A percentile compares a stretch with the other conserved stretches of the same genome.
These are phyloP conservation scores for Gadopsis bispinosus DNA, from an alignment of 2,797 vertebrate species.

Conservation along the genomic window DNA sequence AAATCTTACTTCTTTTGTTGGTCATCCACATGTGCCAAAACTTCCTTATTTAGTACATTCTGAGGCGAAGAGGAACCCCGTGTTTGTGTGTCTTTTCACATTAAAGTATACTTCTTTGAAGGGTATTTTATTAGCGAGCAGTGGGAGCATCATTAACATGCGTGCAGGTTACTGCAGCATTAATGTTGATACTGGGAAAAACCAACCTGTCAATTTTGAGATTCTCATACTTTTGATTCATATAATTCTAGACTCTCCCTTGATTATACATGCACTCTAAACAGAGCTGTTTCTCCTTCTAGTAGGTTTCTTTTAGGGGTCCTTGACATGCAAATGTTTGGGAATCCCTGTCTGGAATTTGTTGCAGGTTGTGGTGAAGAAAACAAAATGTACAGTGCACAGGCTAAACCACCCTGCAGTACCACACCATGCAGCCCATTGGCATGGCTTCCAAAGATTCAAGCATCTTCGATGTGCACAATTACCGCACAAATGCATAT, in stretches of 20 bases:
- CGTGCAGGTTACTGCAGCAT: background rate
- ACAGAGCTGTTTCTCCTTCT: background rate
- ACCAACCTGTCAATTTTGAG: background rate
- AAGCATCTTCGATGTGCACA: background rate
- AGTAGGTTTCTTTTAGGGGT: background rate
- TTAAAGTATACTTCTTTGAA: background rate
- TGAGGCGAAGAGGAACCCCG: background rate
- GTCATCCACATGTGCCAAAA: background rate
- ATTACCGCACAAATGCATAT: slow-evolving; percentile 10
- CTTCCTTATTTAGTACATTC: background rate
- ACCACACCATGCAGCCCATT: background rate
- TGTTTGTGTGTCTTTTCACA: background rate
- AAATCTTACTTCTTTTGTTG: background rate
- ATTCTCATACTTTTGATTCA: background rate
- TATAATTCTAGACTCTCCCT: background rate
- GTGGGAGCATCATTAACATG: background rate
- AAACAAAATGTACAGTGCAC: background rate
- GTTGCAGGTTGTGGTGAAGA: slow-evolving; percentile 62
- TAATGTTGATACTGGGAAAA: background rate
- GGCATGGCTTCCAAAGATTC: background rate
- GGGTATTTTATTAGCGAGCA: background rate
- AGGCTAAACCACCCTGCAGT: background rate
- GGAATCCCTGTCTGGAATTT: slow-evolving; percentile 60
- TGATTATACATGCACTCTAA: background rate
- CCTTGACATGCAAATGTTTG: background rate